Percentiles rank a stretch among this genome's conserved stretches.
These are phyloP conservation scores for Drosophila bocqueti DNA, from an alignment of 1,140 invertebrate genomes.

Conservation along the genomic window DNA sequence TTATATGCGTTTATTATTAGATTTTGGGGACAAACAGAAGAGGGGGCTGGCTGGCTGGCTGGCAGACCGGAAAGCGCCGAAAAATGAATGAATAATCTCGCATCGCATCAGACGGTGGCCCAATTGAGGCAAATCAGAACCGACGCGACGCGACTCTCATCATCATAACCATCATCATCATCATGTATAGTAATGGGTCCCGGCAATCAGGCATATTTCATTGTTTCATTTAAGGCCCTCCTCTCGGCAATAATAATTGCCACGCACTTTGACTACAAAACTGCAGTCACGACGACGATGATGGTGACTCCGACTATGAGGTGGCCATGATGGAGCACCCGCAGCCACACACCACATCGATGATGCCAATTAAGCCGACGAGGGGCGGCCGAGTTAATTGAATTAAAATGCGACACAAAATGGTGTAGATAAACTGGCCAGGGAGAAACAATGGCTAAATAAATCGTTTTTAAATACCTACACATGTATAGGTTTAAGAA, in stretches of 20 bases:
- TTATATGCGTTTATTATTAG: slow-evolving; percentile 49
- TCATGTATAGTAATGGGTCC: slow-evolving; percentile 51
- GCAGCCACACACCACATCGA: slow-evolving; percentile 60
- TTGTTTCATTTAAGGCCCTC: slow-evolving; percentile 80
- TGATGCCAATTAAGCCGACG: slow-evolving; percentile 66
- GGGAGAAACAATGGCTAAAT: slow-evolving; percentile 40
- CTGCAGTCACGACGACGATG: slow-evolving; percentile 23
- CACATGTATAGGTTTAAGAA: not conserved
- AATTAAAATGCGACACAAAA: slow-evolving; percentile 72
- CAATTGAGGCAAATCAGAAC: slow-evolving; percentile 81
- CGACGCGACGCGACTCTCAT: slow-evolving; percentile 64
- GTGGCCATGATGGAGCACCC: slow-evolving; percentile 49
- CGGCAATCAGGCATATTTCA: slow-evolving; percentile 74
- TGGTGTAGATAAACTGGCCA: slow-evolving; percentile 56
- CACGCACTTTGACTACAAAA: slow-evolving; percentile 79
- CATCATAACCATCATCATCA: slow-evolving; percentile 33
- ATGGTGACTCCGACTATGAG: slow-evolving; percentile 20
- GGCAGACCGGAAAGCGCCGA: slow-evolving; percentile 75
- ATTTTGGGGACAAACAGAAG: slow-evolving; percentile 31
- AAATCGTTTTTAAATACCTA: slow-evolving; percentile 40
- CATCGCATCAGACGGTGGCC: slow-evolving; percentile 59
- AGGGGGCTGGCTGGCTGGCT: slow-evolving; percentile 21
- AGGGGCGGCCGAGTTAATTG: slow-evolving; percentile 63
- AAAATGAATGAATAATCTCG: slow-evolving; percentile 67
- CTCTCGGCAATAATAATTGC: slow-evolving; percentile 64